phyloP scores from a whole-genome alignment of 2,113 vertebrate species.

The Chloebia gouldiae region DNA sequence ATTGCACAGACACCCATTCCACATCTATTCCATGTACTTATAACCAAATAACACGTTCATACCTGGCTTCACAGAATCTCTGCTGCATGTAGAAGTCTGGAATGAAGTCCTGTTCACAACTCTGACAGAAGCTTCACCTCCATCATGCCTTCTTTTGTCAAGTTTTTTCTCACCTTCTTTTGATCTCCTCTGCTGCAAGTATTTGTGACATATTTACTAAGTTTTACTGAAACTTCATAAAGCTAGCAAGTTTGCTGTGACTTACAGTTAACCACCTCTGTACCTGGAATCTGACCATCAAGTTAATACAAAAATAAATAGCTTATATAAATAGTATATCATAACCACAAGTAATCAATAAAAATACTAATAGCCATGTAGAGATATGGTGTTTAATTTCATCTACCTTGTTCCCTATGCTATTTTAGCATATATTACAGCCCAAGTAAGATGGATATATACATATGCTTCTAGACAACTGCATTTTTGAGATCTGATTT shows the following conservation, averaged over 20 bases:
- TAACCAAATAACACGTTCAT: not conserved
- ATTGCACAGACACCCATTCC: not conserved
- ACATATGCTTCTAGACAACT: not conserved
- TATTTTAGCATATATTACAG: not conserved
- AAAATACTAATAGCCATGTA: not conserved
- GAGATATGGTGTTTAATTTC: not conserved
- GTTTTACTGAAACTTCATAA: not conserved
- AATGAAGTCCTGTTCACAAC: not conserved
- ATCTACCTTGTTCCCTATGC: not conserved
- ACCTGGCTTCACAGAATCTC: slow-evolving; percentile 61
- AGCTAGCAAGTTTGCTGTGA: not conserved
- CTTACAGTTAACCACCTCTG: not conserved
- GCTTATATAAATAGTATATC: not conserved
- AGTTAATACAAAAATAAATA: not conserved
- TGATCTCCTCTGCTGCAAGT: slow-evolving; percentile 55
- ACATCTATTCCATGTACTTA: not conserved
- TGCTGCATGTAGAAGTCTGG: not conserved
- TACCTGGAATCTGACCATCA: not conserved
- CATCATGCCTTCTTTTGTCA: slow-evolving; percentile 31
- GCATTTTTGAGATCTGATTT: not conserved
- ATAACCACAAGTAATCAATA: not conserved
- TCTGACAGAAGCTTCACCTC: not conserved
- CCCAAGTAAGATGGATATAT: not conserved
- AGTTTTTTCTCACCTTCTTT: slow-evolving; percentile 52
- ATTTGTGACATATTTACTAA: not conserved